Evolutionary conservation across 1,140 invertebrate species (phyloP), one percentile per base, ranked within the genome.

Genomic region (Diachasmimorpha longicaudata): DNA sequence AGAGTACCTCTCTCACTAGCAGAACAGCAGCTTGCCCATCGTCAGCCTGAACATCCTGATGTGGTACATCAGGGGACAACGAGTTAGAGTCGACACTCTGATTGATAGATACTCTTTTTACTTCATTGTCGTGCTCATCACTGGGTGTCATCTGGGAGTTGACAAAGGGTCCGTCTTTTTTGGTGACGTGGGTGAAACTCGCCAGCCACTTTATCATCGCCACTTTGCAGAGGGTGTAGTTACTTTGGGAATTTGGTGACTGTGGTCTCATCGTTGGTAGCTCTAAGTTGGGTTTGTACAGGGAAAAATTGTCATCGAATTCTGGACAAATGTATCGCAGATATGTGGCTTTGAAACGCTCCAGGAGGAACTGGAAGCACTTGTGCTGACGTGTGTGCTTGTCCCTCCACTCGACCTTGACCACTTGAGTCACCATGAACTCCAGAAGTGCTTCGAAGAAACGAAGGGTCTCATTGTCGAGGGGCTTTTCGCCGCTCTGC

Each of bases 271-370:
- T 81, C 72, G 84, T 85, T 48, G 90, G 90, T 79, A 91, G 90
- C 93, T 96, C 95, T 85, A 98, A 89, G 85, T 93, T 93, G 42
- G 96, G 96, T 84, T 94, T 93, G 85, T 98, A 98, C 25, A 98
- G 90, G 31, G 95, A 96, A 80, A 95, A 96, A 81, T 91, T 93
- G 58, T 92, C 90, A 84, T 95, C 93, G 84, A 98, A 98, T 80
- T 95, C 93, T 0, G 97, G 96, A 88, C 98, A 98, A 80, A 99
- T 95, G 81, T 96, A 92, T 37, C 94, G 94, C 76, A 99, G 90
- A 88, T 99, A 99, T 84, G 95, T 95, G 48, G 93, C 89, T 89
- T 97, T 97, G 84, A 99, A 99, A 80, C 94, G 94, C 85, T 98
- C 94, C 85, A 99, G 92, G 72, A 99, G 89, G 90, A 98, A 99